Base-by-base conservation (phyloP, 1,140 invertebrate genomes). In the Lasaia peninsularis region DNA sequence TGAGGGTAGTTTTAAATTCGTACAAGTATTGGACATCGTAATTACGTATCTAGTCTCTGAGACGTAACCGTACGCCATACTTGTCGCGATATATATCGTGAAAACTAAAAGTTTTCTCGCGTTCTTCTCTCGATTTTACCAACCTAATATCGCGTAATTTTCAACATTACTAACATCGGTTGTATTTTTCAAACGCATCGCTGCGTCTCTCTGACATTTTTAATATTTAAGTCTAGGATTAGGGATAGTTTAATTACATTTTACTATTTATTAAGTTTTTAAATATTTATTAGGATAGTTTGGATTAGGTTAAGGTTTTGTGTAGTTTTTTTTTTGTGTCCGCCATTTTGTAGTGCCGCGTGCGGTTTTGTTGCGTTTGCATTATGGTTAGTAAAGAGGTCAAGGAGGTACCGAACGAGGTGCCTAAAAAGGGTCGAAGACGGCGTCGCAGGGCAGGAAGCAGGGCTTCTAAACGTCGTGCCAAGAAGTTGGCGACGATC, bases 321-420 rank as follows among this genome's bases (percentile, higher is more conserved):
- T 56, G 40, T 31, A 21, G 24, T 44, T 54, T 24, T 35, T 33
- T n/a, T n/a, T 55, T 55, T 28, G 16, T 53, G 40, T 24, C 56
- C 78, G 80, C 81, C 80, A 85, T 85, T 82, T 84, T 87, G 76
- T 31, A 40, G n/a, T 20, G 40, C 20, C 20, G 40, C 40, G 40
- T 21, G 18, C 76, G 84, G 5, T 28, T 79, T 82, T 82, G 73
- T 81, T 35, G 50, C 16, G 55, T 69, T 62, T 54, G 34, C 51
- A 57, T 52, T 52, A 83, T 85, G 75, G 74, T 76, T 20, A 80
- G 60, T 54, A 85, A 82, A 67, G 78, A 82, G 35, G 56, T 58
- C 55, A 85, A 82, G 68, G 78, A 82, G 33, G 58, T 60, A 33
- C 54, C 61, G 16, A 63, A 48, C 32, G 77, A 80, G 11, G 72